Conservation (phyloP, 2,888 invertebrate species). For the Timema podura region DNA sequence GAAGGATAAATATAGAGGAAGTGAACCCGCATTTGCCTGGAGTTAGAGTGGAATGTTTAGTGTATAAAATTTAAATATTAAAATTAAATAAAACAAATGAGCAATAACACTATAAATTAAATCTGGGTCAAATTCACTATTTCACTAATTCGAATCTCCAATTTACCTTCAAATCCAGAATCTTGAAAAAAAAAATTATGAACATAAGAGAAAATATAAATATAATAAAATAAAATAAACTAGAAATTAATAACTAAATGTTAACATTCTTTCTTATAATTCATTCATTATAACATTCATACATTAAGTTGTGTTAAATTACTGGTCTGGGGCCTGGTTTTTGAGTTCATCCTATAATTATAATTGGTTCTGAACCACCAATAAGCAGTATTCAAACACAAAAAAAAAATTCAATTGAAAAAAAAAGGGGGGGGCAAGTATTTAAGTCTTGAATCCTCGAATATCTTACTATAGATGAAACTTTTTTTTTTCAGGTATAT, state of each 20-base stretch:
- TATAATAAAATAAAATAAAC: constrained; percentile 20
- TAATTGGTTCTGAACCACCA: too few relatives aligned
- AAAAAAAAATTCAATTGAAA: too few relatives aligned
- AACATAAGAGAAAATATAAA: neutral
- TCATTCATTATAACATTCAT: constrained; percentile 18
- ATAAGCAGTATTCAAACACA: neutral
- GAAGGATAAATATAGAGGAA: neutral
- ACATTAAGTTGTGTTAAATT: too few relatives aligned
- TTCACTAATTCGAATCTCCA: neutral
- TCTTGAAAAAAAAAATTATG: neutral
- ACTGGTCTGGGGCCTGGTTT: too few relatives aligned
- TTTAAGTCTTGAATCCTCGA: too few relatives aligned
- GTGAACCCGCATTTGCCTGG: neutral
- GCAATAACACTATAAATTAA: neutral
- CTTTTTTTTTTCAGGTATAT: constrained; percentile 53
- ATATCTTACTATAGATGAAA: too few relatives aligned
- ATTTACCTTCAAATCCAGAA: neutral
- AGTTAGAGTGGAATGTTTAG: neutral
- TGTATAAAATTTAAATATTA: neutral
- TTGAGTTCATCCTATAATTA: too few relatives aligned
- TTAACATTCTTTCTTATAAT: constrained; percentile 2
- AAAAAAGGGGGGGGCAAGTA: too few relatives aligned
- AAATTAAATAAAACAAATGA: neutral
- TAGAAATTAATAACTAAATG: neutral
- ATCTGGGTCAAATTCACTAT: too few relatives aligned